Evolutionary conservation across 2,797 vertebrate genomes (phyloP), one percentile per base, ranked within the genome.

Genomic region (Onychomys arenicola): DNA sequence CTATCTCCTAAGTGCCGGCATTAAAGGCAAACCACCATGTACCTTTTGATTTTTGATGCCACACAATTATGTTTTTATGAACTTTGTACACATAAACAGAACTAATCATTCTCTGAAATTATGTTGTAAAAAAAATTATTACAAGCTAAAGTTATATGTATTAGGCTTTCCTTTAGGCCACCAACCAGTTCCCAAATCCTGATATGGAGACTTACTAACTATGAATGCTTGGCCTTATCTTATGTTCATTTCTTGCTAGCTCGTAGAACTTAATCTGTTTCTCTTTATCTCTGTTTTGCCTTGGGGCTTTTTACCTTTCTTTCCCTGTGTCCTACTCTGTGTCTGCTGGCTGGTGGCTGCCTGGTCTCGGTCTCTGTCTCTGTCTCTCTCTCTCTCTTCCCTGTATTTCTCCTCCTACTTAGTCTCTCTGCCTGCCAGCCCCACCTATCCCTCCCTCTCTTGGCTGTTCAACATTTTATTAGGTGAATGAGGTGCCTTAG

Each of bases 61-160:
- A 49, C 21, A 55, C 73, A 87, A 87, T 13, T 91, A 25, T 63
- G 37, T 67, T 46, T 84, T 82, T 81, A 65, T 87, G n/a, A 40
- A 65, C 46, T 49, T 46, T 55, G 6, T 23, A 6, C 7, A 29
- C 49, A 25, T 49, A 63, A 84, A 57, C 21, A 52, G 40, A 55
- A 80, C 34, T 87, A 86, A 82, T 32, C 52, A 88, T 75, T 88
- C 55, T 91, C n/a, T 81, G 91, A 86, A 71, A 61, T 81, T 88
- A n/a, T 63, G 4, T 43, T 46, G 37, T 40, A 82, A 75, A 46
- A 37, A 81, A 46, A 46, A 81, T 71, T 40, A 37, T 67, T 76
- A 65, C 5, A 55, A 95, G 29, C n/a, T 59, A 91, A 71, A 52
- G 43, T 81, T 81, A 25, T 25, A 65, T 29, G 37, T 12, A 40